Base-by-base conservation (phyloP, 2,888 invertebrate genomes). In the Parochlus steinenii region DNA sequence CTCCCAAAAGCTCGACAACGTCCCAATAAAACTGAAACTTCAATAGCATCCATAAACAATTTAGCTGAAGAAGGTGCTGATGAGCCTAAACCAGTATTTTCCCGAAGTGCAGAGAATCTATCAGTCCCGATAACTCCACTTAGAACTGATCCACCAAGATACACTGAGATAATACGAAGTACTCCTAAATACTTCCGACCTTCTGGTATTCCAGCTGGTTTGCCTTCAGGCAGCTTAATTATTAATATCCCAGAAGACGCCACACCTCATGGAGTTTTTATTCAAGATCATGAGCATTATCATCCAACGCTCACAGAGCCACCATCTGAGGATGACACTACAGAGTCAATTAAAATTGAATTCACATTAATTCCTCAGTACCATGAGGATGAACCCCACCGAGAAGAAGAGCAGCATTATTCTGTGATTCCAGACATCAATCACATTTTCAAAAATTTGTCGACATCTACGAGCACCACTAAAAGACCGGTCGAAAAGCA, bases 171-270 rank as follows among this genome's bases (percentile, higher is more conserved):
- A n/a, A n/a, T n/a, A n/a, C n/a, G n/a, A 14, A n/a, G 12, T 23
- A 31, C 26, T 6, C 6, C 8, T 22, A 8, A 31, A 31, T 12
- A 22, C 22, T 31, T 22, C 15, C 20, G 17, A 5, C 31, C 31
- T 6, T 7, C 31, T 11, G 22, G 22, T 11, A 26, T 26, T 6
- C 26, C 26, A 26, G n/a, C n/a, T n/a, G n/a, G n/a, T n/a, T n/a
- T n/a, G n/a, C n/a, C n/a, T n/a, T n/a, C n/a, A n/a, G n/a, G n/a
- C n/a, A 20, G 31, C 23, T 20, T 31, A 10, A 31, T 31, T 14
- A 31, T 31, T 11, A 31, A 31, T 22, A 23, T 31, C 4, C 31
- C 31, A 7, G 22, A 31, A 22, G 31, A 31, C 15, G 31, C 31
- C 14, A 22, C 31, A 16, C 31, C 31, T 8, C n/a, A n/a, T n/a